Evolutionary conservation across 2,113 vertebrate genomes (phyloP).

Genomic region (Antidorcas marsupialis): DNA sequence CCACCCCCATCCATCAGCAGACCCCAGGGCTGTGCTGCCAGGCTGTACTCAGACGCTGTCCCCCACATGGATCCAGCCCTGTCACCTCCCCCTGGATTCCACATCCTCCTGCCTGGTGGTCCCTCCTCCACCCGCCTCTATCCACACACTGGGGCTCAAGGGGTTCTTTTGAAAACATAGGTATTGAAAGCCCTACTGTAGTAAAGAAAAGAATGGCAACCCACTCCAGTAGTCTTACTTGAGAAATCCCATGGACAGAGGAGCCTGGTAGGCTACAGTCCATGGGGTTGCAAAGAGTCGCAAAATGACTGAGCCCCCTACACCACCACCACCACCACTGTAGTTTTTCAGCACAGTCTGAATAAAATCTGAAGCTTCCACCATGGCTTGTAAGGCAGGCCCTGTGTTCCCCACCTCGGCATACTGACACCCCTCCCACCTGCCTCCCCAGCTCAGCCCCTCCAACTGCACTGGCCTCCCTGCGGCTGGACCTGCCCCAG

Average conservation of each 20-base stretch:
- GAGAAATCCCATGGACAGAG: background rate
- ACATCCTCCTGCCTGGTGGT: background rate
- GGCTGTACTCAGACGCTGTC: accelerated
- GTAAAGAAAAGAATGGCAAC: background rate
- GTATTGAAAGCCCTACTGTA: background rate
- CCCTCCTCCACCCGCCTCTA: no score
- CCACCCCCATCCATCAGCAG: background rate
- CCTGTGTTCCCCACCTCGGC: accelerated
- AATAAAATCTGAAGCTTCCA: background rate
- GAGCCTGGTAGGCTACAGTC: background rate
- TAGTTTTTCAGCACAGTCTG: background rate
- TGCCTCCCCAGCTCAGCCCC: no score
- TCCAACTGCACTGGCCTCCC: background rate
- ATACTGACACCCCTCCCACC: no score
- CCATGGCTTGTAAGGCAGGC: background rate
- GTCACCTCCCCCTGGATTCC: background rate
- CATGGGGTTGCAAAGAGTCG: background rate
- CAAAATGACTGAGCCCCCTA: background rate
- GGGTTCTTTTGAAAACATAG: background rate
- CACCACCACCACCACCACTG: background rate
- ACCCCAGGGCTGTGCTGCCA: background rate
- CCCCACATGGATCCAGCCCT: accelerated
- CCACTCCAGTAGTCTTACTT: background rate
- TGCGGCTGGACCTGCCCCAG: accelerated
- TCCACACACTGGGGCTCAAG: background rate